These are phyloP conservation scores for Passer montanus DNA, from an alignment of 2,113 vertebrate species.

Conservation along the genomic window DNA sequence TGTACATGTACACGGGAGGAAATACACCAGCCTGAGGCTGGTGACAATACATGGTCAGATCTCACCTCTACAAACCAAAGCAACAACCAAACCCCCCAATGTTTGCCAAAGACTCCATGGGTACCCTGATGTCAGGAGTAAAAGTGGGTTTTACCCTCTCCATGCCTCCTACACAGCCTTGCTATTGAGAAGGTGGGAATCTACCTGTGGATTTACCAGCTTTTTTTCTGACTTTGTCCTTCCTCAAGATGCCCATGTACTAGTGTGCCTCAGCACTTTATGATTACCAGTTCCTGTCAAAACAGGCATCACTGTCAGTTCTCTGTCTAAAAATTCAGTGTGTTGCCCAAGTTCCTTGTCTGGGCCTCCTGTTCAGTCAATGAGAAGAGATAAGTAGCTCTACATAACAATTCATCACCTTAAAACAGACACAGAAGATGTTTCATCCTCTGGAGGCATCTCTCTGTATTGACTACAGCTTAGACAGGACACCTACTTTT, in stretches of 20 bases:
- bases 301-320: neutral
- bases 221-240: neutral
- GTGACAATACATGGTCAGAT: neutral
- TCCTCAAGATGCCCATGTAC: neutral
- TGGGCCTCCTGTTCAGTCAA: neutral
- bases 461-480: neutral
- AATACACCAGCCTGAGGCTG: neutral
- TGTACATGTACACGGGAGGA: rapidly evolving
- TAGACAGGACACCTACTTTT: neutral
- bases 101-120: neutral
- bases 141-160: neutral
- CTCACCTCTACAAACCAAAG: neutral
- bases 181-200: neutral
- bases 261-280: neutral
- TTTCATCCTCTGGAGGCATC: neutral
- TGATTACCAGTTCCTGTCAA: neutral
- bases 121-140: neutral
- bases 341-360: neutral
- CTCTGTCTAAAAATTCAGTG: neutral
- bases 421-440: neutral
- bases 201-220: neutral
- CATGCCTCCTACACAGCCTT: neutral
- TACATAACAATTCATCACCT: neutral
- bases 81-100: neutral
- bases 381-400: neutral